phyloP scores from a whole-genome alignment of 2,888 invertebrate genomes.

The Plagiodera versicolora region DNA sequence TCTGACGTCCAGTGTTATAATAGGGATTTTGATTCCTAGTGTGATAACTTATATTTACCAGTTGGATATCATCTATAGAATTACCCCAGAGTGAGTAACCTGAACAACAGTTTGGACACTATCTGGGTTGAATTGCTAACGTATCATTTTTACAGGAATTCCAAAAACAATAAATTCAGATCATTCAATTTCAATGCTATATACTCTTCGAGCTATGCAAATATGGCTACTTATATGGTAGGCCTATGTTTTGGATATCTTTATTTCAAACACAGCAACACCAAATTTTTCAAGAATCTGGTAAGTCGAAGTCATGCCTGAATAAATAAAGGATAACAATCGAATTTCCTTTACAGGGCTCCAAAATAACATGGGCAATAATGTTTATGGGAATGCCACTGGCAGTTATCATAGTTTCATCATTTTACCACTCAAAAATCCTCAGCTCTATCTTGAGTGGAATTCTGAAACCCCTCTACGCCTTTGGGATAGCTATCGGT shows the following conservation, averaged over 20 bases:
- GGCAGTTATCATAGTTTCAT: conserved; percentile 27
- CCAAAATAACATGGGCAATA: conserved; percentile 24
- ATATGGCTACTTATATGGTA: conserved; percentile 40
- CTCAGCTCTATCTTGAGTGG: conserved; percentile 35
- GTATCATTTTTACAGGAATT: conserved; percentile 35
- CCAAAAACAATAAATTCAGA: conserved; percentile 35
- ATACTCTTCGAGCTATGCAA: conserved; percentile 38
- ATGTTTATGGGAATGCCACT: conserved; percentile 32
- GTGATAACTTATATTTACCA: conserved; percentile 31
- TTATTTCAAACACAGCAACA: conserved; percentile 29
- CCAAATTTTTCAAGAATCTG: conserved; percentile 11
- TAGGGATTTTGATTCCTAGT: conserved; percentile 31
- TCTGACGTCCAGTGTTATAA: conserved; percentile 17
- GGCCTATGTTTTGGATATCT: conserved; percentile 37
- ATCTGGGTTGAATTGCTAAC: too few species aligned
- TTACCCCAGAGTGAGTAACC: conserved; percentile 39
- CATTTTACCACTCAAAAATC: conserved; percentile 32
- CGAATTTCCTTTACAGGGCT: conserved; percentile 23
- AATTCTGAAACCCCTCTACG: conserved; percentile 39
- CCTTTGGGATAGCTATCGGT: conserved; percentile 39
- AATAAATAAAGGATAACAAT: too few species aligned
- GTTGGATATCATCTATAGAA: conserved; percentile 34
- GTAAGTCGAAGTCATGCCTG: too few species aligned
- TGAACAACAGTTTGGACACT: too few species aligned
- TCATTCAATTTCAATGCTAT: conserved; percentile 36